phyloP scores from a whole-genome alignment of 2,113 vertebrate genomes.

The Rhinoderma darwinii region DNA sequence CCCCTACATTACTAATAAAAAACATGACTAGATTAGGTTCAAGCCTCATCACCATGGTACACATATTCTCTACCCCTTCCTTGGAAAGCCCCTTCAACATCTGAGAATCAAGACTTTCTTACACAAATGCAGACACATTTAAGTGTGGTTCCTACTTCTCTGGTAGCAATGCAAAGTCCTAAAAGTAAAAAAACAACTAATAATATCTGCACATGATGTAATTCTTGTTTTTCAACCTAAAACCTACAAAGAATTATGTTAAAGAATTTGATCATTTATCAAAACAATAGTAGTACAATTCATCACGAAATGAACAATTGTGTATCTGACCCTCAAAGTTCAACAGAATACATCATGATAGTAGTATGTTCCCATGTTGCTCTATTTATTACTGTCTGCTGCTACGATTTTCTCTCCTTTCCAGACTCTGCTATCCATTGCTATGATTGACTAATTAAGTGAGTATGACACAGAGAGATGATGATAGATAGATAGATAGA shows the following conservation, averaged over 20 bases:
- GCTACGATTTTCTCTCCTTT: neutral
- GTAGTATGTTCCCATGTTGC: neutral
- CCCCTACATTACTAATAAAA: no score
- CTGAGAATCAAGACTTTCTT: neutral
- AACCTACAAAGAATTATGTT: neutral
- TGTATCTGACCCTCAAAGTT: constrained; percentile 21
- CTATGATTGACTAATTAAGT: neutral
- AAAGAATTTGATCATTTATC: neutral
- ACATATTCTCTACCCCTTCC: neutral
- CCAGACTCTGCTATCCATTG: neutral
- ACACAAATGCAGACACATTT: neutral
- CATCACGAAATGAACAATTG: constrained; percentile 11
- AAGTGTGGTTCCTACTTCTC: neutral
- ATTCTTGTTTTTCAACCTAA: neutral
- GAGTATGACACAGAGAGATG: neutral
- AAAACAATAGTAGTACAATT: constrained; percentile 4
- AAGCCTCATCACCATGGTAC: no score
- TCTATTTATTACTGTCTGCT: neutral
- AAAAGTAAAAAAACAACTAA: neutral
- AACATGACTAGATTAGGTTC: no score
- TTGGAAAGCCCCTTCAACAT: neutral
- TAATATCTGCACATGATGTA: neutral
- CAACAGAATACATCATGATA: constrained; percentile 30
- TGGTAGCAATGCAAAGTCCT: neutral
- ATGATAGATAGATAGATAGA: neutral